Percentiles rank a stretch among this genome's conserved stretches.
Conservation (phyloP, 2,113 vertebrate species). For the Irena cyanogastra region DNA sequence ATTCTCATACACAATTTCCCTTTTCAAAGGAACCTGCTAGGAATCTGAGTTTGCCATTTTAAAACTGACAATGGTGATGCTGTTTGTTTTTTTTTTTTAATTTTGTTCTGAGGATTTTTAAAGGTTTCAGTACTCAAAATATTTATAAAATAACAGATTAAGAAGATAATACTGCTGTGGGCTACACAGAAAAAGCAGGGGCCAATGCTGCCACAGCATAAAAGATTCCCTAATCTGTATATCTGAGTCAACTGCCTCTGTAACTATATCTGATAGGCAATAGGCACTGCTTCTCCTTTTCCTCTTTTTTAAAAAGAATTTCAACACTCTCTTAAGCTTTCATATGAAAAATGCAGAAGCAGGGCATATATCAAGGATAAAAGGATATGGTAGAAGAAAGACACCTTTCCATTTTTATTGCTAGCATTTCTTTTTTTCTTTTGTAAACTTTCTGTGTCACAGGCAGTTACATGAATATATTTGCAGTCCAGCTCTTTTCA, state of each 20-base stretch:
- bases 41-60: constrained; percentile 12
- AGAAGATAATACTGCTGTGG: background rate
- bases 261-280: background rate
- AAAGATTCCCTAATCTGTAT: background rate
- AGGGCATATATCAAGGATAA: constrained; percentile 44
- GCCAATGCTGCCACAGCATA: background rate
- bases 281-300: background rate
- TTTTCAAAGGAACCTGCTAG: constrained; percentile 12
- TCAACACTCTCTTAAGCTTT: constrained; percentile 46
- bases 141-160: constrained; percentile 47
- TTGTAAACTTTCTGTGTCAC: constrained; percentile 51
- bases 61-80: background rate
- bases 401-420: constrained; percentile 43
- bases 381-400: constrained; percentile 25
- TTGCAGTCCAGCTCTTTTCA: constrained; percentile 57
- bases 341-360: constrained; percentile 33
- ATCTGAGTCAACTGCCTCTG: background rate
- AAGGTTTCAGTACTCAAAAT: background rate
- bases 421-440: constrained; percentile 27
- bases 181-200: background rate
- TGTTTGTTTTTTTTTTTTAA: background rate
- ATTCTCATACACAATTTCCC: constrained; percentile 17
- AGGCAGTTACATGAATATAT: constrained; percentile 28
- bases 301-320: constrained; percentile 3
- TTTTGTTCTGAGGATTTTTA: background rate